Evolutionary conservation across 1,140 invertebrate species (phyloP), one percentile per base, ranked within the genome.

Genomic region (Reticulitermes speratus): DNA sequence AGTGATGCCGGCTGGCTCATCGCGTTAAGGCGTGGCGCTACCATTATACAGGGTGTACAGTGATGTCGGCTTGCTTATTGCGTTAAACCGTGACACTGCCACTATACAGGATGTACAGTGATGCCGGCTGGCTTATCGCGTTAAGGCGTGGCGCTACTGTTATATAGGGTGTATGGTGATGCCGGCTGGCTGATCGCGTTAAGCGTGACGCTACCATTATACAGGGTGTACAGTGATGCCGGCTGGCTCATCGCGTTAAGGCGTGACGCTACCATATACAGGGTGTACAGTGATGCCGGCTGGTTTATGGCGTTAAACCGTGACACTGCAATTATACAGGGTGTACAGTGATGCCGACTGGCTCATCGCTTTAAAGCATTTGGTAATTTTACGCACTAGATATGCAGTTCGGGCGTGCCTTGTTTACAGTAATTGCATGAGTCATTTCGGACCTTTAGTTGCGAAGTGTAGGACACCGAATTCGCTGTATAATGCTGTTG

Each of bases 181-280:
- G n/a, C 44, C n/a, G 44, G 23, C 45, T 52, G 59, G 83, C 38
- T 84, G 59, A 84, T 84, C 48, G 83, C 45, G 83, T 84, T 84
- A 84, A 55, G n/a, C 48, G n/a, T 84, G 44, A 45, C 83, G 8
- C 16, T 5, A 48, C 45, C n/a, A 44, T 48, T 44, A 19, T 48
- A 48, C 82, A 48, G 44, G 44, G n/a, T 44, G 44, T 30, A 11
- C 44, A n/a, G 7, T 44, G 25, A 23, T 6, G 3, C 5, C 44
- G 11, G 44, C 44, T 30, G 48, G 44, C 23, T 84, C 45, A 52
- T 84, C 44, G 83, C 48, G 44, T 84, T 84, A 84, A 84, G 52
- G 44, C 44, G n/a, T 84, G 44, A n/a, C 83, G 12, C 11, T 25
- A 16, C 0, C 19, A 9, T 32, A 52, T 52, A 52, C 82, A 52